Conservation (phyloP, 2,888 invertebrate genomes). For the Cataglyphis cursor region DNA sequence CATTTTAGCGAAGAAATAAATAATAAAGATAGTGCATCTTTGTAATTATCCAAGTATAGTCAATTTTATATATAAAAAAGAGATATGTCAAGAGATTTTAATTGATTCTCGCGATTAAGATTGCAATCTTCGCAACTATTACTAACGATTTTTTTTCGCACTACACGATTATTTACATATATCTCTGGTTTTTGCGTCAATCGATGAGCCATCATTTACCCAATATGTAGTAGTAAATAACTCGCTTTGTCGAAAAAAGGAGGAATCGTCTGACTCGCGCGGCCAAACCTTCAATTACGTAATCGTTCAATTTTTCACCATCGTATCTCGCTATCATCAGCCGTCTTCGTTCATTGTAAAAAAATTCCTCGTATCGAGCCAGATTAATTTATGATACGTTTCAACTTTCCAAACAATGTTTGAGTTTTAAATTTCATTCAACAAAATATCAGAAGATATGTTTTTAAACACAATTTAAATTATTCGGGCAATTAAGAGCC, state of each 20-base stretch:
- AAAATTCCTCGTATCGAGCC: conserved; percentile 20
- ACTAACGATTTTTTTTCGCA: background rate
- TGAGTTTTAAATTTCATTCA: background rate
- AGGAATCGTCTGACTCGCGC: background rate
- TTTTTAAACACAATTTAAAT: background rate
- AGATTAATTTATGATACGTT: background rate
- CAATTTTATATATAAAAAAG: background rate
- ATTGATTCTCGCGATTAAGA: conserved; percentile 31
- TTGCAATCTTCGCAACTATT: background rate
- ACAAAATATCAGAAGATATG: background rate
- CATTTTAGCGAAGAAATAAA: background rate
- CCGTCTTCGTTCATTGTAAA: conserved; percentile 27
- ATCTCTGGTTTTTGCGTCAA: background rate
- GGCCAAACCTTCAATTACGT: conserved; percentile 36
- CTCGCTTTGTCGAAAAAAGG: conserved; percentile 25
- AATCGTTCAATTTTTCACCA: conserved; percentile 39
- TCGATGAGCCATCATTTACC: background rate
- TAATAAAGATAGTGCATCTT: background rate
- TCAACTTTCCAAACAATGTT: background rate
- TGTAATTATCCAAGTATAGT: background rate
- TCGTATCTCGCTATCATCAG: conserved; percentile 42
- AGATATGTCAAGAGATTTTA: background rate
- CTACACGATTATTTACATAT: background rate
- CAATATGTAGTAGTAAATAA: conserved; percentile 25
- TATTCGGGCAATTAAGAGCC: background rate